Conservation (phyloP, 2,797 vertebrate species). For the Kryptopterus vitreolus region DNA sequence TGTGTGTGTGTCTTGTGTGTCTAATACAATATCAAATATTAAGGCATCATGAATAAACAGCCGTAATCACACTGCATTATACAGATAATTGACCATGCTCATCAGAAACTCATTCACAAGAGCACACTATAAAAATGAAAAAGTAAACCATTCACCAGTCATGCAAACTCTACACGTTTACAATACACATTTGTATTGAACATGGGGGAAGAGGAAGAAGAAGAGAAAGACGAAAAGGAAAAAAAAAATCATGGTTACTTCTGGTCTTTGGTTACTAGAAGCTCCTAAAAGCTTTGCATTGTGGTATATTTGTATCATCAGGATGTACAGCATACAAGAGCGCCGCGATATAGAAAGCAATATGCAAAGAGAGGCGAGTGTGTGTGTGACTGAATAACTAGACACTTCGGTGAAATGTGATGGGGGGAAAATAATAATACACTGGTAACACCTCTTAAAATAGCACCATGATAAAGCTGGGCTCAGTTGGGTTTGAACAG, state of each 20-base stretch:
- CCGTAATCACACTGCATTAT: conserved; percentile 43
- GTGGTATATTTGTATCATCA: background rate
- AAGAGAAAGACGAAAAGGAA: no score
- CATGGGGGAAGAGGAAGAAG: conserved; percentile 11
- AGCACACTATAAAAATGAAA: conserved; percentile 21
- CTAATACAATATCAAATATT: conserved; percentile 35
- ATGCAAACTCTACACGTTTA: conserved; percentile 29
- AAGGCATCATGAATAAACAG: conserved; percentile 45
- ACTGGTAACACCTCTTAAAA: conserved; percentile 6
- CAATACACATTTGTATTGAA: background rate
- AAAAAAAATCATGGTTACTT: no score
- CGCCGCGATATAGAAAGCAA: background rate
- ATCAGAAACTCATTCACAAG: conserved; percentile 21
- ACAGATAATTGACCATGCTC: conserved; percentile 42
- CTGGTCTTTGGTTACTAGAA: conserved; percentile 37
- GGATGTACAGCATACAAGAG: background rate
- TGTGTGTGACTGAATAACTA: background rate
- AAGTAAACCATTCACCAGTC: conserved; percentile 35
- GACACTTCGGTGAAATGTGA: background rate
- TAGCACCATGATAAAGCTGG: conserved; percentile 6
- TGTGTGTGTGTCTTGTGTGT: no score
- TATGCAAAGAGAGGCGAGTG: background rate
- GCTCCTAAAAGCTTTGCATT: background rate
- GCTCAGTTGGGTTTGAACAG: conserved; percentile 5
- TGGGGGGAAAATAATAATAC: conserved; percentile 11